A percentile compares a stretch with the other conserved stretches of the same genome.
phyloP scores from a whole-genome alignment of 2,888 invertebrate species.

The Sepioteuthis lessoniana region DNA sequence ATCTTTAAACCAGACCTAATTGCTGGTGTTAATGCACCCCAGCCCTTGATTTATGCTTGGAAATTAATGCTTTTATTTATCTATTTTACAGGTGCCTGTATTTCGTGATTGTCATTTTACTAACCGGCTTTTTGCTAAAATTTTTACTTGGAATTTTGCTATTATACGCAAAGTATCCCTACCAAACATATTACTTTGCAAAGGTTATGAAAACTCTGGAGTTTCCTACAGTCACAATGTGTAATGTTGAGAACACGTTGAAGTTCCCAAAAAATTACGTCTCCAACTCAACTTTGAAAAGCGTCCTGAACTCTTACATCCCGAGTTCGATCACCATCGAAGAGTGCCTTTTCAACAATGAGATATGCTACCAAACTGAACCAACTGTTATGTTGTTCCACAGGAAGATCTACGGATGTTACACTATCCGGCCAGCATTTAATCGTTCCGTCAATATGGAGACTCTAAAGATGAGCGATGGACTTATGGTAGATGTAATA shows the following conservation, averaged over 20 bases:
- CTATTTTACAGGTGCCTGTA: background rate
- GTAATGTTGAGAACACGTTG: background rate
- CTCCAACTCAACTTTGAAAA: background rate
- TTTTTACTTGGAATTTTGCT: background rate
- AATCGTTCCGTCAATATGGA: background rate
- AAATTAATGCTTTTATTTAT: background rate
- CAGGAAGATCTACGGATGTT: background rate
- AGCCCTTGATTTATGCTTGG: too few species aligned
- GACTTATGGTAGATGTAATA: background rate
- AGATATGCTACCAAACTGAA: background rate
- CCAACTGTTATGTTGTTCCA: background rate
- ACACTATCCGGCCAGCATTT: background rate
- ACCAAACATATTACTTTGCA: background rate
- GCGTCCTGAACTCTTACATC: background rate
- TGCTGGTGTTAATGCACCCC: too few species aligned
- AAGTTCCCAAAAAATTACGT: background rate
- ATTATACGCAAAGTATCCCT: background rate
- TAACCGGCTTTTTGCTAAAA: background rate
- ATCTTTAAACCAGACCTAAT: too few species aligned
- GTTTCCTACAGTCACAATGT: background rate
- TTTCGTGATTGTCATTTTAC: background rate
- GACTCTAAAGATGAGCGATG: background rate
- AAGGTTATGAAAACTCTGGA: background rate
- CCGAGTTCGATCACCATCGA: background rate
- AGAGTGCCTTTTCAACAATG: background rate